phyloP scores from a whole-genome alignment of 2,113 vertebrate genomes.

The Amazona vittata region DNA sequence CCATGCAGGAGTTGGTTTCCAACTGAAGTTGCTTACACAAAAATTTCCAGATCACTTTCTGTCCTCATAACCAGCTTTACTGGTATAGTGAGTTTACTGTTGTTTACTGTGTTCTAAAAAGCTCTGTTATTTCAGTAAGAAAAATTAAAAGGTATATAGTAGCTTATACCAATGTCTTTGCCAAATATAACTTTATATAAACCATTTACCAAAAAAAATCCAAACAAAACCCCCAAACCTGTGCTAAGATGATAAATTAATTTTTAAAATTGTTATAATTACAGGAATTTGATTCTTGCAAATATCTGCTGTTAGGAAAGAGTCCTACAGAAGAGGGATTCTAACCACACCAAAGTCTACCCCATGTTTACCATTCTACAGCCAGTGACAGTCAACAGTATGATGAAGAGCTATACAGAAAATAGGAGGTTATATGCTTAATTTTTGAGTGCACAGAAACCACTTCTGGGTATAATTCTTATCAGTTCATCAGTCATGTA shows the following conservation, averaged over 20 bases:
- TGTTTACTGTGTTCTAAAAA: not conserved
- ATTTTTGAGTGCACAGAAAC: not conserved
- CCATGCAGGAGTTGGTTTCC: not conserved
- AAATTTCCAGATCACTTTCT: not conserved
- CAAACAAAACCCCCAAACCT: not conserved
- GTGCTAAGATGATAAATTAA: not conserved
- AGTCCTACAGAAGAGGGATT: not conserved
- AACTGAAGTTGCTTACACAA: accelerated
- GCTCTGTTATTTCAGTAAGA: not conserved
- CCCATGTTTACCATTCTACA: not conserved
- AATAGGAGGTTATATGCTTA: not conserved
- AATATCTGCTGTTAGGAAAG: not conserved
- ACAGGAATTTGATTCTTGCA: not conserved
- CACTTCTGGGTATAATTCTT: not conserved
- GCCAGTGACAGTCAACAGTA: not conserved
- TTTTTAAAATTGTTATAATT: not conserved
- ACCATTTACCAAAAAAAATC: too few relatives aligned
- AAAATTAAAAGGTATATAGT: not conserved
- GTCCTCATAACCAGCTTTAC: not conserved
- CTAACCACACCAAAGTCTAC: not conserved
- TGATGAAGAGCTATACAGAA: not conserved
- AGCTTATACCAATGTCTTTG: not conserved
- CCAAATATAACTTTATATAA: not conserved
- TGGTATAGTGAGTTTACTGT: not conserved
- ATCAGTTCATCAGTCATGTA: not conserved